phyloP scores from a whole-genome alignment of 2,113 vertebrate genomes.

The Corythornis madagascariensis region DNA sequence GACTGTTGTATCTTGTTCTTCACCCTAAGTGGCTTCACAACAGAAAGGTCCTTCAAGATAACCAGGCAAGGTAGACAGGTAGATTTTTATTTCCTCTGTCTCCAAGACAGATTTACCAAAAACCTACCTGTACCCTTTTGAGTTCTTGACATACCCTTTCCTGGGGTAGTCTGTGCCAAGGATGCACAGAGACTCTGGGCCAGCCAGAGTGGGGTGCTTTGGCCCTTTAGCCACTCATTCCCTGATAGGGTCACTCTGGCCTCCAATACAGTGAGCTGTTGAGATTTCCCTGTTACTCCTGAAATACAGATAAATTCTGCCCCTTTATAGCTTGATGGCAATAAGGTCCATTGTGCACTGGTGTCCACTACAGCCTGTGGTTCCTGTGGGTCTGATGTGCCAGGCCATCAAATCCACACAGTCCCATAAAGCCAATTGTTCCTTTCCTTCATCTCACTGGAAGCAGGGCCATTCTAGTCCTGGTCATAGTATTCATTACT shows the following conservation, averaged over 20 bases:
- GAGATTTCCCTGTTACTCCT: neutral
- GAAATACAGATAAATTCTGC: neutral
- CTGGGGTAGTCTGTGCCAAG: neutral
- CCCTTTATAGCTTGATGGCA: neutral
- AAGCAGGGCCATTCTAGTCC: neutral
- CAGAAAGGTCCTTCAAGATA: neutral
- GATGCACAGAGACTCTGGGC: neutral
- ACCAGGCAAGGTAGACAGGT: neutral
- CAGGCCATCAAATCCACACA: neutral
- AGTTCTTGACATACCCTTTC: neutral
- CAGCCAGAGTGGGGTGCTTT: neutral
- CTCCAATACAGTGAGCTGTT: neutral
- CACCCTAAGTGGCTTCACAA: too few relatives aligned
- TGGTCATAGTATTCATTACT: neutral
- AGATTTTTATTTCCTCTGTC: neutral
- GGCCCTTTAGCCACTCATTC: neutral
- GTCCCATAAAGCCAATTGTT: neutral
- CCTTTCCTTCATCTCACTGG: neutral
- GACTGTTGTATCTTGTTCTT: too few relatives aligned
- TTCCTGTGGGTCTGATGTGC: neutral
- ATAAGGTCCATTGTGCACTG: neutral
- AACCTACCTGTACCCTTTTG: neutral
- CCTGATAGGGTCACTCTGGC: neutral
- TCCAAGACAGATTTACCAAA: neutral
- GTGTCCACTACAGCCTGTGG: neutral